These are phyloP conservation scores for Phasia obesa DNA, from an alignment of 2,888 invertebrate species.

Conservation along the genomic window DNA sequence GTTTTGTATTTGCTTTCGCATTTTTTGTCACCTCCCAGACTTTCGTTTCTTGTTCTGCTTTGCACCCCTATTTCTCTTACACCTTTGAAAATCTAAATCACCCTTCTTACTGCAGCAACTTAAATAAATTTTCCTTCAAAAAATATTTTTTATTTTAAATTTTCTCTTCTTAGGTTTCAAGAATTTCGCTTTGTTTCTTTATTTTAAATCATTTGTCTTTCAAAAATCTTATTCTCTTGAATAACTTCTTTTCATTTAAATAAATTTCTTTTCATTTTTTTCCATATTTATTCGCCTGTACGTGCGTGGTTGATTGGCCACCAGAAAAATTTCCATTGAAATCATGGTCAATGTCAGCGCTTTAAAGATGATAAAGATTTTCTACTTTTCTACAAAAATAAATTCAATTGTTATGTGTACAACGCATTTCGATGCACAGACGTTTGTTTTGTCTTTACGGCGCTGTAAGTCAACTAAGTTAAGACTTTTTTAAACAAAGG, in stretches of 20 bases:
- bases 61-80: too few species aligned
- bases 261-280: background rate
- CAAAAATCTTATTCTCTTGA: background rate
- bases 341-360: slow-evolving; percentile 64
- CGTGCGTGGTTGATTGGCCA: slow-evolving; percentile 1
- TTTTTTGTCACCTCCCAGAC: too few species aligned
- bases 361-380: slow-evolving; percentile 30
- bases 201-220: too few species aligned
- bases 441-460: background rate
- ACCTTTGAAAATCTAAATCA: too few species aligned
- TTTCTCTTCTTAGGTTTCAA: too few species aligned
- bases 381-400: background rate
- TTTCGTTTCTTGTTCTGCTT: too few species aligned
- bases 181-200: too few species aligned
- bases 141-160: too few species aligned
- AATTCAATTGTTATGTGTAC: background rate
- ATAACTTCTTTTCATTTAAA: background rate
- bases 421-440: slow-evolving; percentile 7
- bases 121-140: too few species aligned
- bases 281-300: background rate
- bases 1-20: too few species aligned
- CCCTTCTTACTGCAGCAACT: too few species aligned
- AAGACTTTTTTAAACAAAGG: slow-evolving; percentile 7
- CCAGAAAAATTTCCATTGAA: slow-evolving; percentile 38
- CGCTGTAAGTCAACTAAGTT: background rate